phyloP scores from a whole-genome alignment of 2,888 invertebrate genomes.

The Andrena hattorfiana region DNA sequence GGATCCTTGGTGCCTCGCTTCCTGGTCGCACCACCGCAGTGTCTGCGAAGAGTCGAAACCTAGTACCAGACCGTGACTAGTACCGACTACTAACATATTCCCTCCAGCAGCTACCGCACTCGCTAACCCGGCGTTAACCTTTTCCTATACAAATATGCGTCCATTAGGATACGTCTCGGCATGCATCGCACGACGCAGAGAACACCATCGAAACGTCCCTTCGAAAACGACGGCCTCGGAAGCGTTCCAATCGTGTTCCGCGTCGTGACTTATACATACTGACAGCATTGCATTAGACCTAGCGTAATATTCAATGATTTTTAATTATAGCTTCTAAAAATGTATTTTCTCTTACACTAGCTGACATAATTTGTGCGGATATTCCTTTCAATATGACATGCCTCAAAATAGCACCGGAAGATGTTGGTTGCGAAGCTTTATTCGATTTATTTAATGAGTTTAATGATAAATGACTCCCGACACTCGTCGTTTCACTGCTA shows the following conservation, averaged over 20 bases:
- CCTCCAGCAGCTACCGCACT: slow-evolving; percentile 92
- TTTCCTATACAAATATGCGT: slow-evolving; percentile 87
- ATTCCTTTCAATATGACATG: slow-evolving; percentile 94
- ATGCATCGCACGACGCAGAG: too few relatives aligned
- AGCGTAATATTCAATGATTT: slow-evolving; percentile 20
- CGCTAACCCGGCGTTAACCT: slow-evolving; percentile 95
- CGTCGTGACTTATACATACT: background rate
- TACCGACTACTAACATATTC: slow-evolving; percentile 95
- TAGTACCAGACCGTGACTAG: slow-evolving; percentile 96
- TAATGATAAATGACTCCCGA: slow-evolving; percentile 86
- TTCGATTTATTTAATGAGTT: slow-evolving; percentile 81
- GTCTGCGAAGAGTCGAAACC: slow-evolving; percentile 95
- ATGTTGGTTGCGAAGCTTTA: slow-evolving; percentile 82
- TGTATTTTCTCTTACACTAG: slow-evolving; percentile 88
- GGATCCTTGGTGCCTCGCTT: slow-evolving; percentile 91
- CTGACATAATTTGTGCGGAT: slow-evolving; percentile 94
- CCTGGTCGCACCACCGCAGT: slow-evolving; percentile 94
- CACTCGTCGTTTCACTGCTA: slow-evolving; percentile 86
- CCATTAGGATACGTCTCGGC: background rate
- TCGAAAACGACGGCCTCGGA: too few relatives aligned
- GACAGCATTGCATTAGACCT: background rate
- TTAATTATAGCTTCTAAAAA: slow-evolving; percentile 3
- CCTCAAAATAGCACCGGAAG: slow-evolving; percentile 89
- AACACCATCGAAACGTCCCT: too few relatives aligned
- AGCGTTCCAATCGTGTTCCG: too few relatives aligned